Evolutionary conservation across 1,140 invertebrate genomes (phyloP), one percentile per base, ranked within the genome.

Genomic region (Ptiloglossa arizonensis): DNA sequence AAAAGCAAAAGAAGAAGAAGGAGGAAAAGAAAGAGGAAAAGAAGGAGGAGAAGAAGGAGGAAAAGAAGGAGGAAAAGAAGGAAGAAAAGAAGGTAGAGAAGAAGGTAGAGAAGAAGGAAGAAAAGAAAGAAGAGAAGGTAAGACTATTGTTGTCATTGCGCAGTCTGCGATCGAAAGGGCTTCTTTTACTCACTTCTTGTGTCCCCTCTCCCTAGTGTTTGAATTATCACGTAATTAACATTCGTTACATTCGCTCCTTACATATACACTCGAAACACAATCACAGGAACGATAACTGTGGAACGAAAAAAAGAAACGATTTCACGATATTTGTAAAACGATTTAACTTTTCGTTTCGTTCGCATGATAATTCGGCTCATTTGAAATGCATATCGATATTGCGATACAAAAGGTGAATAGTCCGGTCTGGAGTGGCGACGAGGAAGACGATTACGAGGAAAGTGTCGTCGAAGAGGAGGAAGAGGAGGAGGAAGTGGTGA

Each of bases 101-200:
- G 22, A 85, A 90, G 29, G 90, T 81, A 35, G 87, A 93, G 22
- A 90, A 94, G 87, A 93, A 94, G 86, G 89, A 90, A 63, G 92
- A 93, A 46, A 93, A 93, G 79, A 93, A 92, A 75, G 73, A 88
- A 62, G 89, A 89, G 60, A 88, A 88, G 64, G 72, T 83, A 87
- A 92, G 86, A 89, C 92, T 89, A 93, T 91, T 82, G 70, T 74
- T 56, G 29, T 38, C 22, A 19, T 19, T 9, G 46, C 19, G 1
- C 4, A 22, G 29, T 73, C 50, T 54, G 0, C 50, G 1, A 8
- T 71, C 11, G 32, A n/a, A 66, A 22, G 2, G 19, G 35, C 35
- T 54, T 66, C 22, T 5, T 41, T 17, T 11, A 2, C 32, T 50
- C 2, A 13, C 17, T 80, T 32, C 17, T 17, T 50, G 13, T 54